A percentile compares a stretch with the other conserved stretches of the same genome.
phyloP scores from a whole-genome alignment of 2,113 vertebrate species.

The Geococcyx californianus region DNA sequence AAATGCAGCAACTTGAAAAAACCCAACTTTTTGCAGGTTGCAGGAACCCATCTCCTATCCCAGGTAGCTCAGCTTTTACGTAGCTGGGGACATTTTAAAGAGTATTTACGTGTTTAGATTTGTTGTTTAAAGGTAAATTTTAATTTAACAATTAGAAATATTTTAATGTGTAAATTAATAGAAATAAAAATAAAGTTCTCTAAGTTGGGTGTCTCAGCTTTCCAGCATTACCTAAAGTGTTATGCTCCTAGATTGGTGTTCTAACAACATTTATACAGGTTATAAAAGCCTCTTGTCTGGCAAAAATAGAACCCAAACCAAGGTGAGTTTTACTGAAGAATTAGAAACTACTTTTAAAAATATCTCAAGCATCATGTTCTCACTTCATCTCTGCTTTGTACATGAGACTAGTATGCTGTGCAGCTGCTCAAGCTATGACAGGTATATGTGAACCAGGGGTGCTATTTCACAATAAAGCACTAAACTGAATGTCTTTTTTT shows the following conservation, averaged over 20 bases:
- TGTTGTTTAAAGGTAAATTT: neutral
- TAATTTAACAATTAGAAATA: neutral
- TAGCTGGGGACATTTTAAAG: neutral
- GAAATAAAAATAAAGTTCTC: neutral
- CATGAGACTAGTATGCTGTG: accelerated
- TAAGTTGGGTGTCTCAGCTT: neutral
- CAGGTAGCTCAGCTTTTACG: neutral
- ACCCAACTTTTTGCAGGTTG: neutral
- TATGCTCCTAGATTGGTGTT: neutral
- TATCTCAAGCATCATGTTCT: accelerated
- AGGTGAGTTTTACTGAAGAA: neutral
- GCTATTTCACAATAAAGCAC: accelerated
- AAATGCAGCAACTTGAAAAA: neutral
- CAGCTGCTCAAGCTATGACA: neutral
- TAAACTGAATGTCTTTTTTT: neutral
- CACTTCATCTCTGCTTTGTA: neutral
- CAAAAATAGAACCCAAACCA: neutral
- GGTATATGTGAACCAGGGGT: accelerated
- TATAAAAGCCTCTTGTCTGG: neutral
- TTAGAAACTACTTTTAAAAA: neutral
- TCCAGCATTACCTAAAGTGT: accelerated
- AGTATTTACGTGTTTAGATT: neutral
- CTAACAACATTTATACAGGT: accelerated
- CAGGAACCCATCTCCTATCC: neutral
- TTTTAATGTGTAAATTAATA: neutral